A percentile compares a stretch with the other conserved stretches of the same genome.
Conservation (phyloP, 1,140 invertebrate genomes). For the Pemphigus obesinymphae region DNA sequence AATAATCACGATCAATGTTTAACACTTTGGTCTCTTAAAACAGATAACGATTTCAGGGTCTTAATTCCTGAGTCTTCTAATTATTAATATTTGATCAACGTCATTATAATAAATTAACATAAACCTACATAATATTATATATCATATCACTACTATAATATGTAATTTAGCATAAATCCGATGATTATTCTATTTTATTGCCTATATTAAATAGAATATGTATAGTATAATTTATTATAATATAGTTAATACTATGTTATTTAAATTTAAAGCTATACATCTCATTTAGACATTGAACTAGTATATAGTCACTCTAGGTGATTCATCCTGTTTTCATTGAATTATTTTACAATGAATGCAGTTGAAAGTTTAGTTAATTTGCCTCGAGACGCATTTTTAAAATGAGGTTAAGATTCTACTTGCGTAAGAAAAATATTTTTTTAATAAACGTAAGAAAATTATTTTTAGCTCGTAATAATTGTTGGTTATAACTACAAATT, state of each 20-base stretch:
- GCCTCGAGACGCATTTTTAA: background rate
- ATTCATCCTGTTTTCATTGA: background rate
- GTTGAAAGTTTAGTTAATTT: background rate
- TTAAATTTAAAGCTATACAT: background rate
- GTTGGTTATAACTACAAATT: too few relatives aligned
- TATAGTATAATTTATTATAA: too few relatives aligned
- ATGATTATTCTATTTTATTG: background rate
- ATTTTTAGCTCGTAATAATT: too few relatives aligned
- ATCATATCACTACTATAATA: background rate
- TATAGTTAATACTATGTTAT: background rate
- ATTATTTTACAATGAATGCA: background rate
- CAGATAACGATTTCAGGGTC: background rate
- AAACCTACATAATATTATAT: background rate
- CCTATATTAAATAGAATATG: background rate
- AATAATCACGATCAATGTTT: background rate
- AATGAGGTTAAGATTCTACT: background rate
- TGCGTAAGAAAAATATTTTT: background rate
- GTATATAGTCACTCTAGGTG: background rate
- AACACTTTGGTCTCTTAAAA: background rate
- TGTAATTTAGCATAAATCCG: background rate
- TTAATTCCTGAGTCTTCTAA: too few relatives aligned
- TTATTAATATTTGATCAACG: background rate
- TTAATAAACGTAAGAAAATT: too few relatives aligned
- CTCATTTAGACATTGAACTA: background rate
- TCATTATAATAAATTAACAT: background rate